These are phyloP conservation scores for Tenodera sinensis DNA, from an alignment of 2,888 invertebrate genomes.

Conservation along the genomic window DNA sequence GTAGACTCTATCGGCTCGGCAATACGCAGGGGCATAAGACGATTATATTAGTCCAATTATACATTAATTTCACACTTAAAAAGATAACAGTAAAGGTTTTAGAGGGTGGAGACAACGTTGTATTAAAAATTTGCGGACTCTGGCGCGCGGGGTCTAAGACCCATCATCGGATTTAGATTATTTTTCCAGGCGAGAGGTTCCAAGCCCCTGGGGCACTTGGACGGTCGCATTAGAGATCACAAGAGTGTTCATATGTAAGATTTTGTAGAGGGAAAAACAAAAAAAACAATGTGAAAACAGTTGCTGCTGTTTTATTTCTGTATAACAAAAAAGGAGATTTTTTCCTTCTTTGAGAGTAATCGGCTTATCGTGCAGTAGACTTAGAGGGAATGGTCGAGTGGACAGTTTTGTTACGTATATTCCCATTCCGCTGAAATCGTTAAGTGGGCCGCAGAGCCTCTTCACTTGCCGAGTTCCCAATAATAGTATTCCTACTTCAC, in stretches of 20 bases:
- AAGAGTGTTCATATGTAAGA: conserved; percentile 12
- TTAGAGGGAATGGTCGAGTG: conserved; percentile 2
- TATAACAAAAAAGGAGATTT: not conserved
- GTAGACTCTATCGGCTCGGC: not conserved
- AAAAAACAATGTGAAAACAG: conserved; percentile 6
- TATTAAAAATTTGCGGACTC: not conserved
- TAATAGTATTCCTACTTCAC: not conserved
- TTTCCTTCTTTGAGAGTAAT: not conserved
- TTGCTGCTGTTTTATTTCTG: conserved; percentile 6
- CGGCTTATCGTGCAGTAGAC: not conserved
- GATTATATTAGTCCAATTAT: conserved; percentile 29
- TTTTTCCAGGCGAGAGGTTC: not conserved
- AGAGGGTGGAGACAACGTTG: not conserved
- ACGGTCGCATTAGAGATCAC: not conserved
- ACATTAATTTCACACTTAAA: conserved; percentile 30
- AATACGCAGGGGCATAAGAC: not conserved
- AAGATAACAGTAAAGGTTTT: conserved; percentile 17
- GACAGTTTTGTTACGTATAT: not conserved
- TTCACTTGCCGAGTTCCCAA: not conserved
- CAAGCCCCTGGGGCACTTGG: not conserved
- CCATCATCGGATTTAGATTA: conserved; percentile 11
- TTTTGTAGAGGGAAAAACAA: not conserved
- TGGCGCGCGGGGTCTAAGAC: not conserved
- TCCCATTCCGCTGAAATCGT: not conserved
- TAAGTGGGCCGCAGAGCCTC: not conserved